A percentile compares a stretch with the other conserved stretches of the same genome.
Conservation (phyloP, 2,888 invertebrate genomes). For the Pilophorus perplexus region DNA sequence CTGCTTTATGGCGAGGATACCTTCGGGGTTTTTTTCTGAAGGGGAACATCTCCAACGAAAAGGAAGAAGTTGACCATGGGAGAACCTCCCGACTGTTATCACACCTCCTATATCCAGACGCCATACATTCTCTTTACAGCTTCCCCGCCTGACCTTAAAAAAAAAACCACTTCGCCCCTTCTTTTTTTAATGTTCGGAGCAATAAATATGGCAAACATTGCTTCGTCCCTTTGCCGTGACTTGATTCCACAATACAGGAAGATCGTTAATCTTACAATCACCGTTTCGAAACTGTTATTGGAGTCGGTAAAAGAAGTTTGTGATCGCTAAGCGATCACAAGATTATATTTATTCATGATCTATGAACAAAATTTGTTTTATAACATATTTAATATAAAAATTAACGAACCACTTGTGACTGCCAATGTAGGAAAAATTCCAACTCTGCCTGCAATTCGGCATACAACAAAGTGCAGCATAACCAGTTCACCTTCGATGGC, state of each 20-base stretch:
- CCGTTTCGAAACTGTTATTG: no score
- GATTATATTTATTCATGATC: no score
- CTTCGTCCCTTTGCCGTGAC: slow-evolving; percentile 15
- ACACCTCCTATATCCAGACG: slow-evolving; percentile 27
- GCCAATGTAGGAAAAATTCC: no score
- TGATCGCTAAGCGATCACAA: no score
- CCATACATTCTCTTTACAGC: slow-evolving; percentile 26
- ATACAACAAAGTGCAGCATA: no score
- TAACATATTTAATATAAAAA: no score
- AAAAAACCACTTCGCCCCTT: slow-evolving; percentile 34
- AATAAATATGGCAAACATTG: slow-evolving; percentile 20
- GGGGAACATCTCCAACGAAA: slow-evolving; percentile 16
- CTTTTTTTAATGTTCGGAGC: slow-evolving; percentile 20
- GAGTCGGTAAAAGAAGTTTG: no score
- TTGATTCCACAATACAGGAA: not conserved
- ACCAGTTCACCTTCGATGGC: no score
- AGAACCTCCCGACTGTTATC: slow-evolving; percentile 21
- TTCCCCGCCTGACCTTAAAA: slow-evolving; percentile 16
- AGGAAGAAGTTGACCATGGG: slow-evolving; percentile 29
- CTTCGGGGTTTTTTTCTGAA: slow-evolving; percentile 24
- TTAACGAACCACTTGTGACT: no score
- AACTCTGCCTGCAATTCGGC: no score
- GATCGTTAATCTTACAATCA: no score
- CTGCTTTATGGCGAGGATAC: slow-evolving; percentile 24
- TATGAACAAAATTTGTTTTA: no score